A percentile compares a stretch with the other conserved stretches of the same genome.
Evolutionary conservation across 2,113 vertebrate species (phyloP).

Genomic region (Planiliza haematocheilus): DNA sequence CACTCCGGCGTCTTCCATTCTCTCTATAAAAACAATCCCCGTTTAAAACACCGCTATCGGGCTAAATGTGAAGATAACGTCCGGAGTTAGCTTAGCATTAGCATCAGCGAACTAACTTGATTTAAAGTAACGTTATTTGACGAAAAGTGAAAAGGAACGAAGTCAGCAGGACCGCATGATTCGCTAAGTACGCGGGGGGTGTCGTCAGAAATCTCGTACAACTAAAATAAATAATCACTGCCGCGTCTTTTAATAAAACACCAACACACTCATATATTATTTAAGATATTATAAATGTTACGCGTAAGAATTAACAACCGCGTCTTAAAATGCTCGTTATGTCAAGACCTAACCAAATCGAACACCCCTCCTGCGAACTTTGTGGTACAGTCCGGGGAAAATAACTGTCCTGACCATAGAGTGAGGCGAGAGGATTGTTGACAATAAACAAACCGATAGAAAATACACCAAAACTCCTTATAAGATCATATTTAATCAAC

Average conservation of each 20-base stretch:
- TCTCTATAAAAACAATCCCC: conserved; percentile 13
- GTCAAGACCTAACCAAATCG: fast-evolving
- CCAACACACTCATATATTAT: fast-evolving
- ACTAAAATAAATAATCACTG: too few species aligned
- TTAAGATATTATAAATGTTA: neutral
- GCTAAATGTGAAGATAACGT: neutral
- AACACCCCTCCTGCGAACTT: conserved; percentile 70
- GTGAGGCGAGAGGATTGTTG: too few species aligned
- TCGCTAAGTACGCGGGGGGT: neutral
- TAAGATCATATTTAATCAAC: too few species aligned
- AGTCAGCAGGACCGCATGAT: conserved; percentile 4
- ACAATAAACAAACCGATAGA: too few species aligned
- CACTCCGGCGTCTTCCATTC: conserved; percentile 30
- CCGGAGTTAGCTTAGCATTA: neutral
- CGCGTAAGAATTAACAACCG: fast-evolving
- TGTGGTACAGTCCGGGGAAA: conserved; percentile 77
- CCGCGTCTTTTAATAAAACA: neutral
- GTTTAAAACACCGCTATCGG: conserved; percentile 11
- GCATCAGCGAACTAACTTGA: neutral
- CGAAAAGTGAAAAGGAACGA: conserved; percentile 57
- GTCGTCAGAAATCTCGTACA: neutral
- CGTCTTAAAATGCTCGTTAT: neutral
- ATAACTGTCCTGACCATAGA: conserved; percentile 68
- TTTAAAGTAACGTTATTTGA: conserved; percentile 51
- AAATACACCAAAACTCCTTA: too few species aligned